Base-by-base conservation (phyloP, 2,797 vertebrate genomes). In the Aldrovandia affinis region DNA sequence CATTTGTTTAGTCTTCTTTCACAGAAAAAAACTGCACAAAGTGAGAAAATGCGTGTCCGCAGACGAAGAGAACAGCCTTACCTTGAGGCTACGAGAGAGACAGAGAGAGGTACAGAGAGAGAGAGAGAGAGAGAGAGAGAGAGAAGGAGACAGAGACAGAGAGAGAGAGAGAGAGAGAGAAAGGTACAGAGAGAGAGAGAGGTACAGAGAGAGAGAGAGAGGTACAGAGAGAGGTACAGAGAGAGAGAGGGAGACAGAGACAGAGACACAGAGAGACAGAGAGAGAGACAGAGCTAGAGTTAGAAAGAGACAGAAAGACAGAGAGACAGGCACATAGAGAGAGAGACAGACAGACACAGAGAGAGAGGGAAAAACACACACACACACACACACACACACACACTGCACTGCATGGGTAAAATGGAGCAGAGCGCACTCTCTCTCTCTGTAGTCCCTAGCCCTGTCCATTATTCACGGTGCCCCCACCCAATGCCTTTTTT, bases 31-130 rank as follows among this genome's bases (percentile, higher is more conserved):
- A 77, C 39, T 4, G 42, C 20, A 47, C 18, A n/a, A 47, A 44
- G 42, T 22, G 8, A 2, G n/a, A 44, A 77, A 77, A 47, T 22
- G 25, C 39, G 73, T 25, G 42, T 77, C 73, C 47, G 73, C 39
- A 44, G 73, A 28, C 20, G 68, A n/a, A n/a, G 90, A 83, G 83
- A 89, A 85, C 82, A 89, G 85, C 88, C 84, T 85, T 87, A 88
- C 90, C 91, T 92, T 78, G 88, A 92, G 89, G 93, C 89, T 86
- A 84, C 84, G 86, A 79, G 85, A 87, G 84, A 88, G 85, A n/a
- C n/a, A n/a, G n/a, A n/a, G n/a, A n/a, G n/a, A n/a, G n/a, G n/a
- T n/a, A n/a, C n/a, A n/a, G n/a, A 87, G 89, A 77, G 80, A 87
- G 68, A 70, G 55, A 57, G 59, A 1, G 59, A n/a, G 59, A 61